Base-by-base conservation (phyloP, 2,888 invertebrate genomes). In the Biston betularia region DNA sequence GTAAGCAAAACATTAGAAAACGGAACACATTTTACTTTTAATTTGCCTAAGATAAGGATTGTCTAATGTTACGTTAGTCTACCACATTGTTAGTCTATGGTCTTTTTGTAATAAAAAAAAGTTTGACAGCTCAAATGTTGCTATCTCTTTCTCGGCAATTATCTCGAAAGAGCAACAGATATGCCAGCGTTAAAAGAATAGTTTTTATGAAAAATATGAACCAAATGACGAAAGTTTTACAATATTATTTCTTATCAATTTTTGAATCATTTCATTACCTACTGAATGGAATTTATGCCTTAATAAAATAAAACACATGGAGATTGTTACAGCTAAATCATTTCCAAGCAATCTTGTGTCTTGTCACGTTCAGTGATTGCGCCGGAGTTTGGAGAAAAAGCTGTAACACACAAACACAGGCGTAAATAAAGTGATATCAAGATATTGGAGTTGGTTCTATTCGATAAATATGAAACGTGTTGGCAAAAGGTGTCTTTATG, bases 311-410 rank as follows among this genome's bases (percentile, higher is more conserved):
- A 58, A 58, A 34, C 48, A 53, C 9, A 57, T 14, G 34, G 12
- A 56, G 45, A 24, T 54, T 24, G 8, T 24, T 45, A 46, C 14
- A 48, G 24, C 48, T 24, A 70, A 59, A 71, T 45, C 15, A 48
- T 57, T 74, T 73, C 74, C 56, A 76, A 73, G 77, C 75, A 75
- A 68, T 76, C 74, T 69, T 62, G 65, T 69, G 53, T 40, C 55
- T 61, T 63, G 57, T 49, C 50, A 35, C 52, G 35, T 78, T 92
- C 88, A 91, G 53, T 79, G 89, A 75, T 86, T 91, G 77, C 93
- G 92, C 72, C 92, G 90, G 74, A 93, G 81, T 81, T 91, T 93
- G 75, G 91, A 87, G 89, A 93, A 92, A 82, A 93, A 92, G 75
- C 93, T 93, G 92, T 71, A 87, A 87, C 68, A 76, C 63, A 63